Conservation (phyloP, 1,140 invertebrate species). For the Armadillidium nasatum region DNA sequence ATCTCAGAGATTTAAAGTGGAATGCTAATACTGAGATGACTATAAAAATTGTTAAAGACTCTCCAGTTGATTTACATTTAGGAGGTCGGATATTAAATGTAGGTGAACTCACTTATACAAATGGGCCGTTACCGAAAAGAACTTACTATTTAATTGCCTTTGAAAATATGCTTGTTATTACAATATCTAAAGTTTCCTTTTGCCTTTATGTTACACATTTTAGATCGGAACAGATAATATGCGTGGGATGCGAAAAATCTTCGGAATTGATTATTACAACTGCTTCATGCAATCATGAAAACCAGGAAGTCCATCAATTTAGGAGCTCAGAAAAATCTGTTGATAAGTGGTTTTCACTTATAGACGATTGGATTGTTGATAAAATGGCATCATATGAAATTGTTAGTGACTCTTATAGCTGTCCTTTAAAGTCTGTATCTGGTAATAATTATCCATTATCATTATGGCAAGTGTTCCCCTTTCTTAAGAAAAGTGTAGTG, state of each 20-base stretch:
- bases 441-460: conserved; percentile 1
- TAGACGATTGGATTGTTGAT: neutral
- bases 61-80: conserved; percentile 8
- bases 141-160: neutral
- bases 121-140: neutral
- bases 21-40: conserved; percentile 3
- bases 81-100: neutral
- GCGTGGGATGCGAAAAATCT: neutral
- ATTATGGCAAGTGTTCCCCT: neutral
- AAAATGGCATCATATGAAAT: neutral
- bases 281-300: neutral
- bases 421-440: neutral
- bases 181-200: conserved; percentile 7
- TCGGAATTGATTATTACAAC: neutral
- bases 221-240: neutral
- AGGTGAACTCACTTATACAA: neutral
- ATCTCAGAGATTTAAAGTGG: neutral
- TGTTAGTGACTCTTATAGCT: neutral
- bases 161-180: neutral
- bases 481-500: neutral
- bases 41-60: conserved; percentile 1
- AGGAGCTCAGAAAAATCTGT: neutral
- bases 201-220: neutral
- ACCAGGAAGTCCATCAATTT: neutral
- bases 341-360: neutral